Base-by-base conservation (phyloP, 2,113 vertebrate species). In the Tiliqua scincoides region DNA sequence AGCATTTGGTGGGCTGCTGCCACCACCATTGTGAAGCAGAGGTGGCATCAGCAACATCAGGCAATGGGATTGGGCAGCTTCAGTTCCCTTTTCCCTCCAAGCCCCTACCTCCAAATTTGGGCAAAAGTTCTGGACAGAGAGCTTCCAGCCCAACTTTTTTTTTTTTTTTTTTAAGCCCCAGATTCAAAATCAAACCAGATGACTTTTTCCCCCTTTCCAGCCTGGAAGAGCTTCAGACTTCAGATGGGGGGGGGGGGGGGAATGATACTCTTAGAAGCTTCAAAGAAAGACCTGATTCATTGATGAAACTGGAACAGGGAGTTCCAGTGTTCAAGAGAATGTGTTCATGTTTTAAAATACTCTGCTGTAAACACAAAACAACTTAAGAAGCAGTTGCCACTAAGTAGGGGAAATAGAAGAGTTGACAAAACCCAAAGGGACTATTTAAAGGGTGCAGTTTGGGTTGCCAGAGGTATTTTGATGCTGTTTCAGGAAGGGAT, bases 221-320 rank as follows among this genome's bases (percentile, higher is more conserved):
- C 37, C 17, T 52, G 37, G 83, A 90, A 83, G 37, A 43, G 87
- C 91, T 92, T 86, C 88, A 93, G 91, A 32, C 23, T 89, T 91
- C 77, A 83, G 79, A 82, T 23, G n/a, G 85, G 86, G 81, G 67
- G 15, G 54, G 70, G 52, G 76, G 30, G 43, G 63, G 63, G 32
- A 70, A 8, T 0, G 0, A 1, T 67, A n/a, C 0, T 4, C 80
- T 0, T 0, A 71, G 68, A 30, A 70, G 77, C 0, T 18, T 27
- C 59, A 84, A 84, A 90, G 57, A 93, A 93, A 93, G 37, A 30
- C 63, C 61, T 30, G n/a, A 92, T 95, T 93, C 92, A 93, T 7
- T 25, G 90, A 79, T 0, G 89, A 91, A 59, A 74, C 27, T 63
- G 59, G 0, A 57, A 87, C 86, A 89, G 93, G 87, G 82, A 75